These are phyloP conservation scores for Phrynocephalus versicolor DNA, from an alignment of 2,113 vertebrate species.

Conservation along the genomic window DNA sequence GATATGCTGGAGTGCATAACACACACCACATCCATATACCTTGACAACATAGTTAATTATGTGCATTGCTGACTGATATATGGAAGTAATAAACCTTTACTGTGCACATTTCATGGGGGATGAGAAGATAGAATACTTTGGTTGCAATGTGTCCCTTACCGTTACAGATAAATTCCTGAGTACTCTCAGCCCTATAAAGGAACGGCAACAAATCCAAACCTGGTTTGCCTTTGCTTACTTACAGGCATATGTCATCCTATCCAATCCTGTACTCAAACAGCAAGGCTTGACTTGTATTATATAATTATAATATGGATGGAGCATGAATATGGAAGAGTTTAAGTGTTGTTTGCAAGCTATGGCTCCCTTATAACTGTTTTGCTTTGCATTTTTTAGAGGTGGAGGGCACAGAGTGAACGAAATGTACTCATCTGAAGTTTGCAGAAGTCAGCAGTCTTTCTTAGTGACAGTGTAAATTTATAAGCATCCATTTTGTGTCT, in stretches of 20 bases:
- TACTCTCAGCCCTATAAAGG: slow-evolving; percentile 46
- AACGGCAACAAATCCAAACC: slow-evolving; percentile 54
- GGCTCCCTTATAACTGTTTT: slow-evolving; percentile 25
- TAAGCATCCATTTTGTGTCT: slow-evolving; percentile 29
- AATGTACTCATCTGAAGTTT: background rate
- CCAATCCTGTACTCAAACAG: slow-evolving; percentile 66
- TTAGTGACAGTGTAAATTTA: slow-evolving; percentile 31
- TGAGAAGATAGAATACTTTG: slow-evolving; percentile 40
- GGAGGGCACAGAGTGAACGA: slow-evolving; percentile 18
- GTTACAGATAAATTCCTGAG: slow-evolving; percentile 65
- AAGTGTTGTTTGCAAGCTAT: slow-evolving; percentile 35
- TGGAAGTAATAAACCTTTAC: slow-evolving; percentile 50
- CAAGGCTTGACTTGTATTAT: slow-evolving; percentile 54
- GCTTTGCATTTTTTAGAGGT: slow-evolving; percentile 45
- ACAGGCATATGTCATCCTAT: slow-evolving; percentile 49
- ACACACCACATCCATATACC: slow-evolving; percentile 27
- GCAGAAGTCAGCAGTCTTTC: slow-evolving; percentile 36
- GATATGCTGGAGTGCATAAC: slow-evolving; percentile 25
- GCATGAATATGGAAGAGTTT: slow-evolving; percentile 38
- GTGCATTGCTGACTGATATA: slow-evolving; percentile 64
- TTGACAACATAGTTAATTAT: slow-evolving; percentile 33
- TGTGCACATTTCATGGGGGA: slow-evolving; percentile 60
- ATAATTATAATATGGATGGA: slow-evolving; percentile 49
- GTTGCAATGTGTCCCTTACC: slow-evolving; percentile 49
- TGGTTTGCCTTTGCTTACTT: slow-evolving; percentile 47